Conservation (phyloP, 2,888 invertebrate genomes). For the Drosophila paucipuncta region DNA sequence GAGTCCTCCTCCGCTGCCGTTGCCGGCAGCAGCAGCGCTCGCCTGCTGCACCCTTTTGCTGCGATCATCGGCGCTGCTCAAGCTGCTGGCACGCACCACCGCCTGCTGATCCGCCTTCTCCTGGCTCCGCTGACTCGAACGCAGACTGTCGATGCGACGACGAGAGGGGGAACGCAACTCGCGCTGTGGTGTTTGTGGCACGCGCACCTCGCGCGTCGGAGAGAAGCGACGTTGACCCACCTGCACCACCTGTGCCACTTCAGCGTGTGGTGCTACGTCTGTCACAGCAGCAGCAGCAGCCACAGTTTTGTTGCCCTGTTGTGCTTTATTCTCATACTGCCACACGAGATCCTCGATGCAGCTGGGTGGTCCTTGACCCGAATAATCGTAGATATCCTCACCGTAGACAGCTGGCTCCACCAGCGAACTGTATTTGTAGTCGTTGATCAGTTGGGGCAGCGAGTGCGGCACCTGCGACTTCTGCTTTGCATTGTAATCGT, state of each 20-base stretch:
- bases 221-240: slow-evolving; percentile 71
- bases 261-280: slow-evolving; percentile 66
- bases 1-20: slow-evolving; percentile 42
- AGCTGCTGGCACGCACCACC: slow-evolving; percentile 88
- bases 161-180: slow-evolving; percentile 88
- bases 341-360: slow-evolving; percentile 84
- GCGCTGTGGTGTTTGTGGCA: slow-evolving; percentile 84
- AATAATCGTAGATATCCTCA: slow-evolving; percentile 64
- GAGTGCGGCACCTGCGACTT: slow-evolving; percentile 85
- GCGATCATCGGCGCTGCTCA: slow-evolving; percentile 87
- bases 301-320: slow-evolving; percentile 8
- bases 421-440: slow-evolving; percentile 89
- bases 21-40: slow-evolving; percentile 8
- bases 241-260: background rate
- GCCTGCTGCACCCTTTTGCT: slow-evolving; percentile 50
- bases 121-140: slow-evolving; percentile 66
- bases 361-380: slow-evolving; percentile 80
- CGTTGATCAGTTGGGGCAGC: slow-evolving; percentile 86
- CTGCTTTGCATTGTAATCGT: slow-evolving; percentile 84
- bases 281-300: slow-evolving; percentile 29
- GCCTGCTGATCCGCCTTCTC: slow-evolving; percentile 59
- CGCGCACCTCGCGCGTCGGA: slow-evolving; percentile 82
- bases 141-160: slow-evolving; percentile 87
- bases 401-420: slow-evolving; percentile 50
- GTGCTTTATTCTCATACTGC: slow-evolving; percentile 80